phyloP scores from a whole-genome alignment of 2,113 vertebrate genomes.

The Phainopepla nitens region DNA sequence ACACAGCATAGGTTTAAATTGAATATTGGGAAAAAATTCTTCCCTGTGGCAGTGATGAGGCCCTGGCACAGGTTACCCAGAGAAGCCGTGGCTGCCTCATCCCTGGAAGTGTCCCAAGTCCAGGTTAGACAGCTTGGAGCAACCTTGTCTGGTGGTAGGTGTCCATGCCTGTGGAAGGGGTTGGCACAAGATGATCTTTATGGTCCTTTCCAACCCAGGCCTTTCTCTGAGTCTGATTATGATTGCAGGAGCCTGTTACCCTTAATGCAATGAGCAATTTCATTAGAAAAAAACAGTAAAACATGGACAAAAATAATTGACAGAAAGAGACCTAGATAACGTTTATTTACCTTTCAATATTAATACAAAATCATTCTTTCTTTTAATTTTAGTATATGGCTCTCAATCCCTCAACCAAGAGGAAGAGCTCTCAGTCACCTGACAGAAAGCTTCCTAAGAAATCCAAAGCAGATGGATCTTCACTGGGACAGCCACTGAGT shows the following conservation, averaged over 20 bases:
- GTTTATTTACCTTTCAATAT: not conserved
- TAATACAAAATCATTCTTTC: not conserved
- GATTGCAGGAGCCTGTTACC: not conserved
- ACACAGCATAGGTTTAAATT: not conserved
- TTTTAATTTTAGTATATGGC: conserved; percentile 87
- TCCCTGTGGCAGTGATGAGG: not conserved
- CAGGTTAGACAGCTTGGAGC: not conserved
- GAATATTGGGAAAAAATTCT: not conserved
- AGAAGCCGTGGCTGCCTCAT: not conserved
- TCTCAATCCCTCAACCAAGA: conserved; percentile 88
- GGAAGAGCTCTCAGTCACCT: conserved; percentile 83
- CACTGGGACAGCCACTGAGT: conserved; percentile 80
- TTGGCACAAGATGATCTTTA: not conserved
- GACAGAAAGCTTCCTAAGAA: conserved; percentile 87
- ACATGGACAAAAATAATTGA: not conserved
- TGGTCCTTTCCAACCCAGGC: not conserved
- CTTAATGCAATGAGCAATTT: not conserved
- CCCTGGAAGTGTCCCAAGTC: not conserved
- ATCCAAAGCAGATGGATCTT: conserved; percentile 76
- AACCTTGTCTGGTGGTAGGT: not conserved
- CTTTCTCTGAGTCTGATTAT: not conserved
- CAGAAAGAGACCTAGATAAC: not conserved
- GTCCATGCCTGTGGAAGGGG: accelerated
- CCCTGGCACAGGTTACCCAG: not conserved
- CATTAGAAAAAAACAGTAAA: not conserved